Evolutionary conservation across 2,797 vertebrate genomes (phyloP).

Genomic region (Melanotaenia trifasciata): DNA sequence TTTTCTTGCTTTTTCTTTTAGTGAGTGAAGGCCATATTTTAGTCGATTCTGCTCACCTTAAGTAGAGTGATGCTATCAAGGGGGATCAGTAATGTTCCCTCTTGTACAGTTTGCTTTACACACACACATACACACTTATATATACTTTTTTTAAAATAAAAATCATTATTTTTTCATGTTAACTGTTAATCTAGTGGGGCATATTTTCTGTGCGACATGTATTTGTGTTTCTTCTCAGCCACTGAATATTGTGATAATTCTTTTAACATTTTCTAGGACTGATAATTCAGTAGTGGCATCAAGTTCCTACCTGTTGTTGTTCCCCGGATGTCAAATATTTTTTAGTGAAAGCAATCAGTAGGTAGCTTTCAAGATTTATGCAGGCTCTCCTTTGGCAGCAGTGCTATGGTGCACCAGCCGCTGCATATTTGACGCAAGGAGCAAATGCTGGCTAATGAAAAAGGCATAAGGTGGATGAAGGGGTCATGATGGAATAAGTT

Average conservation of each 20-base stretch:
- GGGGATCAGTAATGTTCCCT: slow-evolving; percentile 34
- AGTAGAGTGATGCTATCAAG: slow-evolving; percentile 39
- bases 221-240: slow-evolving; percentile 30
- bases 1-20: slow-evolving; percentile 34
- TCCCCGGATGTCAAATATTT: neutral
- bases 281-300: slow-evolving; percentile 43
- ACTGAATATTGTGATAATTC: slow-evolving; percentile 28
- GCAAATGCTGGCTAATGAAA: neutral
- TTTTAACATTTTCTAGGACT: slow-evolving; percentile 34
- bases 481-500: neutral
- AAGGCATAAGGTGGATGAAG: neutral
- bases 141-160: no score
- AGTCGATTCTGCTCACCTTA: slow-evolving; percentile 35
- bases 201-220: slow-evolving; percentile 31
- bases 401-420: neutral
- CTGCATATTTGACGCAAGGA: neutral
- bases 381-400: neutral
- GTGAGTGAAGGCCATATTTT: slow-evolving; percentile 33
- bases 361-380: neutral
- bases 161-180: slow-evolving; percentile 13
- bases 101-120: slow-evolving; percentile 26
- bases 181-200: slow-evolving; percentile 31
- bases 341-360: neutral
- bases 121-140: neutral
- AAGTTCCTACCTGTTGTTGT: neutral